Conservation (phyloP, 2,797 vertebrate genomes). For the Xenentodon cancila region DNA sequence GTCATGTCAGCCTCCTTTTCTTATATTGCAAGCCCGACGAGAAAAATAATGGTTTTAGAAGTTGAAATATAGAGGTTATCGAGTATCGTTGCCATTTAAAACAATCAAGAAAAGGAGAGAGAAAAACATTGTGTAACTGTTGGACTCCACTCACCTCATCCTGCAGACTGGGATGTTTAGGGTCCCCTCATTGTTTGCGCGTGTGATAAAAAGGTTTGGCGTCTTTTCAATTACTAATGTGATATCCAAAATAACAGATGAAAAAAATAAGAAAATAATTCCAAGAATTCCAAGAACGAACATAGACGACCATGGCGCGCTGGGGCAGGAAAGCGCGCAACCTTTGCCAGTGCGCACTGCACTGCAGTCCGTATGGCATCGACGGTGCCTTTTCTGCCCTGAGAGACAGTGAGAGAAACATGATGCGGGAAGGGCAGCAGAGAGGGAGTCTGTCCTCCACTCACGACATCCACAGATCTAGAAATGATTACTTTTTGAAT, state of each 20-base stretch:
- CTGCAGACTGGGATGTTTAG: conserved; percentile 14
- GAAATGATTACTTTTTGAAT: neutral
- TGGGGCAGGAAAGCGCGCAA: conserved; percentile 20
- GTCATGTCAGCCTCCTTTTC: no score
- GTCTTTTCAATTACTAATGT: neutral
- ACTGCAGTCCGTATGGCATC: conserved; percentile 24
- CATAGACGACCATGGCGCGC: conserved; percentile 4
- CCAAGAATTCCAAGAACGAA: neutral
- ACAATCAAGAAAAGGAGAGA: neutral
- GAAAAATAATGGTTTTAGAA: no score
- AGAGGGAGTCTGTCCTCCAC: conserved; percentile 14
- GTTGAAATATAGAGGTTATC: no score
- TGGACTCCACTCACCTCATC: conserved; percentile 55
- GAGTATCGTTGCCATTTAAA: neutral
- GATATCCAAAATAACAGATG: neutral
- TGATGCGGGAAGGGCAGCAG: neutral
- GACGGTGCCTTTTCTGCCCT: conserved; percentile 10
- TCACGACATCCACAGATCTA: neutral
- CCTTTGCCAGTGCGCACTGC: conserved; percentile 30
- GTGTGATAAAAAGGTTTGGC: neutral
- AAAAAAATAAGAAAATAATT: neutral
- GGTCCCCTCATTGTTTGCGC: conserved; percentile 12
- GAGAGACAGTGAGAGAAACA: conserved; percentile 2
- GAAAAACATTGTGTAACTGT: neutral
- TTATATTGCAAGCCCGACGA: no score